Base-by-base conservation (phyloP, 2,888 invertebrate species). In the Ormyrus pomaceus region DNA sequence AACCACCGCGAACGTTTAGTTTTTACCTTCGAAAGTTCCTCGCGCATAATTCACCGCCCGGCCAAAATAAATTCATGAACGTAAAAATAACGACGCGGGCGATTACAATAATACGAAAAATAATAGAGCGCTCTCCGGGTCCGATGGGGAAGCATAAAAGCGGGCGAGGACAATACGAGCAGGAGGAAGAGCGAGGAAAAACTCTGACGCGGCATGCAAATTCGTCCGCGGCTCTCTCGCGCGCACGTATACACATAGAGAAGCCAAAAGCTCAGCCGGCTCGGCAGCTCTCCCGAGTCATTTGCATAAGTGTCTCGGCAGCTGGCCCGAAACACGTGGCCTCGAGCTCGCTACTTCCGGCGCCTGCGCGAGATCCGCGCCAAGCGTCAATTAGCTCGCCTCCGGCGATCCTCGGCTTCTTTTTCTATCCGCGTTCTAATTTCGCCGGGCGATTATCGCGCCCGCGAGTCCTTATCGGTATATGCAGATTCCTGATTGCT, bases 281-380 rank as follows among this genome's bases (percentile, higher is more conserved):
- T 75, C 79, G 83, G 85, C 84, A 84, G 85, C 84, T 83, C 84
- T 84, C 84, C 77, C 85, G 86, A 34, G 34, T 34, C 34, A 89
- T 89, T 89, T 89, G 88, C 89, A 89, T 89, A 89, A 89, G 87
- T 89, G 88, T 88, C 88, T 86, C 86, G 86, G 87, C 88, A 89
- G 89, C 89, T 88, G 89, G 79, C 87, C 84, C 84, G 84, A 13
- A 88, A 88, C 88, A 88, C 88, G 88, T 88, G 88, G 86, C 87
- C 10, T 55, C 45, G 11, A 5, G 51, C 0, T 19, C n/a, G 46
- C 55, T 55, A 77, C 64, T 77, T 77, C 77, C 77, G 56, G 74
- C 74, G 65, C 64, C 51, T 61, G 73, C 66, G 66, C 72, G 66
- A 79, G 74, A 75, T 77, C 76, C 46, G n/a, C 56, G n/a, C 56